Evolutionary conservation across 2,797 vertebrate genomes (phyloP).

Genomic region (Eleutherodactylus coqui): DNA sequence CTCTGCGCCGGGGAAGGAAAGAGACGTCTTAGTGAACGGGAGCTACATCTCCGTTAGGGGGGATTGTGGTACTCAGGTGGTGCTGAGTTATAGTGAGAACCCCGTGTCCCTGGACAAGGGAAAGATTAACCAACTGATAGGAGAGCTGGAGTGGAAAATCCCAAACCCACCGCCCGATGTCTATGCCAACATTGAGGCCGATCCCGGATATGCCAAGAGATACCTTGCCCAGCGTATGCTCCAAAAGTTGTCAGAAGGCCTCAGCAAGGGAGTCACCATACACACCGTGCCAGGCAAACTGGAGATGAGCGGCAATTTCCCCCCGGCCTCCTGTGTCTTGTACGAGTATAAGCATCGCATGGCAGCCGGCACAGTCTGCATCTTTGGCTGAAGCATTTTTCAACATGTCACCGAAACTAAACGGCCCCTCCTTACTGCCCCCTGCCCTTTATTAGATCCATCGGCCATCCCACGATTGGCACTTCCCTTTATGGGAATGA

Average conservation of each 20-base stretch:
- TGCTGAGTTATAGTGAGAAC: slow-evolving; percentile 74
- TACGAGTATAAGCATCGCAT: slow-evolving; percentile 80
- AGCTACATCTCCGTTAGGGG: slow-evolving; percentile 69
- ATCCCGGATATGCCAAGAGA: slow-evolving; percentile 71
- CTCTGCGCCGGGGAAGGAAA: slow-evolving; percentile 22
- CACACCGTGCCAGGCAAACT: slow-evolving; percentile 77
- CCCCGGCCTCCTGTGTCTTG: slow-evolving; percentile 73
- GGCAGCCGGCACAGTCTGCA: slow-evolving; percentile 77
- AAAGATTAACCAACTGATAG: slow-evolving; percentile 77
- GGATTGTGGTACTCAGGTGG: slow-evolving; percentile 69
- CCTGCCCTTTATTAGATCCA: too few relatives aligned
- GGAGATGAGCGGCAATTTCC: slow-evolving; percentile 78
- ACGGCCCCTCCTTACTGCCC: too few relatives aligned
- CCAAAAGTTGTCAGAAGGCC: slow-evolving; percentile 75
- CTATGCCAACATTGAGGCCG: slow-evolving; percentile 76
- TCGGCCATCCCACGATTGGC: too few relatives aligned
- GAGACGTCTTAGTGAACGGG: slow-evolving; percentile 60
- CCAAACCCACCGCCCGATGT: slow-evolving; percentile 79
- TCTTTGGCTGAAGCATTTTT: slow-evolving; percentile 72
- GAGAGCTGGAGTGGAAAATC: slow-evolving; percentile 80
- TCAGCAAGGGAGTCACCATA: slow-evolving; percentile 71
- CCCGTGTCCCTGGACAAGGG: slow-evolving; percentile 75
- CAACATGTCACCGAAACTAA: not conserved
- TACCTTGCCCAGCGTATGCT: slow-evolving; percentile 77
- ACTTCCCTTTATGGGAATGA: too few relatives aligned